Base-by-base conservation (phyloP, 2,113 vertebrate species). In the Varanus komodoensis region DNA sequence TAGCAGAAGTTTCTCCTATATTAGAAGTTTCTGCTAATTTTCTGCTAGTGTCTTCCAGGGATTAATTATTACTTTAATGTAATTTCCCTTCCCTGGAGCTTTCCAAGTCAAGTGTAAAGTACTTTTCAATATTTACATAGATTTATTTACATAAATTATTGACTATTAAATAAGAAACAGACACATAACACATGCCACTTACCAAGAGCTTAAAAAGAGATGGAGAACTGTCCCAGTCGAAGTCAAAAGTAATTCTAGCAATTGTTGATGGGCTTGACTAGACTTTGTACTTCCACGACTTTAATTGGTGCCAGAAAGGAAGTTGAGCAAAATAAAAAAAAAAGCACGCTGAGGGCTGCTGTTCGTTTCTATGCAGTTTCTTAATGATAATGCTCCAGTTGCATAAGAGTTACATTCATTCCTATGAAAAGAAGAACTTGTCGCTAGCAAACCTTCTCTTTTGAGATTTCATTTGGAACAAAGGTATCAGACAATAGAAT, bases 271-370 rank as follows among this genome's bases (percentile, higher is more conserved):
- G 34, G 17, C 44, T 1, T 15, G 34, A 5, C 23, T 48, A 86
- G 32, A 74, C 15, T n/a, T 75, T 82, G 9, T 61, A 75, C 38
- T 78, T n/a, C 48, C 74, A 68, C 8, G 12, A 67, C 2, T 8
- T 61, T 44, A 38, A 69, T 57, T 90, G 82, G 88, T 68, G 48
- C 11, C 34, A 1, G 44, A 27, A 78, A 90, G 89, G 89, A 90
- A 86, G 82, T 89, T 44, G 64, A 38, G 15, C 67, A 82, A 71
- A 69, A 34, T 79, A 52, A 69, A 6, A n/a, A n/a, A n/a, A n/a
- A n/a, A n/a, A n/a, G n/a, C 27, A 79, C 6, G 27, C 71, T 86
- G 48, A 74, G 14, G 75, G 21, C 69, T 86, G 50, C 84, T 74
- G 19, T 19, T 19, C 75, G 6, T 68, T 61, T 68, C 6, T 8